Evolutionary conservation across 2,888 invertebrate species (phyloP), one percentile per base, ranked within the genome.

Genomic region (Mayetiola destructor): DNA sequence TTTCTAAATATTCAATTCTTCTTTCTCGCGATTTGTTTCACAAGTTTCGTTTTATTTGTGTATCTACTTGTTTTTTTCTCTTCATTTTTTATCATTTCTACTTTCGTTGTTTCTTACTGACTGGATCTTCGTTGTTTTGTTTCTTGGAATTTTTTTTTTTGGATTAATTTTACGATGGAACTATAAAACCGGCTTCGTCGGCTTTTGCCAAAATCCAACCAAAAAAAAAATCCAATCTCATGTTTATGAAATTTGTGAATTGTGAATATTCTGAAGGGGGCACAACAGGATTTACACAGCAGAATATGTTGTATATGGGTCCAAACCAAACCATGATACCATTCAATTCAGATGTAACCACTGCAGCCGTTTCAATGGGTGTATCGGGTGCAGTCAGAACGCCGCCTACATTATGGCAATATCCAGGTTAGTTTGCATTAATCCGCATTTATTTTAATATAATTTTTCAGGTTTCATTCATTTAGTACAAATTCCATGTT

Each of bases 361-460:
- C 53, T 16, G 53, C 53, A 56, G 60, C 62, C 57, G 59, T 61
- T 32, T 58, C 59, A 35, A 62, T 62, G 62, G 61, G 62, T 56
- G 62, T 61, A 42, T 59, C 61, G n/a, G 61, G 60, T 59, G 61
- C 73, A 72, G 64, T 76, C 66, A 74, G 82, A 64, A 77, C 81
- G 67, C 77, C 83, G 67, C 80, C 82, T 57, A 80, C 86, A 58
- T 78, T 86, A 68, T 88, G 87, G 86, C 86, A 86, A 75, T 88
- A 88, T 77, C 85, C 86, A 64, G 76, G 80, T 79, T 77, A 80
- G 81, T 78, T 48, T 20, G 20, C n/a, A n/a, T n/a, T n/a, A n/a
- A n/a, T n/a, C n/a, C n/a, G n/a, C n/a, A n/a, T n/a, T n/a, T n/a
- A n/a, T n/a, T n/a, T n/a, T n/a, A n/a, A n/a, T n/a, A n/a, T n/a